phyloP scores from a whole-genome alignment of 2,113 vertebrate genomes.

The Hirundichthys speculiger region DNA sequence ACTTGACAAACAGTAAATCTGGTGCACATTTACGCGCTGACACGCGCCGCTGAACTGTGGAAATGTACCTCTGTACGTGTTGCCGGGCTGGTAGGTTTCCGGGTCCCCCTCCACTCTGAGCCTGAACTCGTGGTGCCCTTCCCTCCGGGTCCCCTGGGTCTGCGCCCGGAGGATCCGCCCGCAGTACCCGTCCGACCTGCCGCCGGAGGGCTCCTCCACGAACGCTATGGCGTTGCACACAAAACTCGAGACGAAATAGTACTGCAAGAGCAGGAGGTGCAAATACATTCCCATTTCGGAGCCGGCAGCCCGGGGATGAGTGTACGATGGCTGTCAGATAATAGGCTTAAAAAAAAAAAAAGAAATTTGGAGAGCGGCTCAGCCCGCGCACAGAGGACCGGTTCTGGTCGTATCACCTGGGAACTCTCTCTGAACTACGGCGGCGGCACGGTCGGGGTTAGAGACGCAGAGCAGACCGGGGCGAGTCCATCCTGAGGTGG shows the following conservation, averaged over 20 bases:
- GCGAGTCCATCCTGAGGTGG: conserved; percentile 54
- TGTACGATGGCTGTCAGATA: not conserved
- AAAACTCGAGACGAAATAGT: conserved; percentile 79
- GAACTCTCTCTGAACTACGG: conserved; percentile 47
- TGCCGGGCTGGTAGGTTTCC: conserved; percentile 91
- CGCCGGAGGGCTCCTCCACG: conserved; percentile 86
- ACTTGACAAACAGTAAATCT: conserved; percentile 1
- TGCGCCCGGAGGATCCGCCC: conserved; percentile 89
- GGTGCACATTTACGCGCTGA: conserved; percentile 33
- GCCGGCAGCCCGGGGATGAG: conserved; percentile 12
- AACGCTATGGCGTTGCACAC: conserved; percentile 83
- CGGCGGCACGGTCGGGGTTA: conserved; percentile 10
- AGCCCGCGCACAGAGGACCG: conserved; percentile 11
- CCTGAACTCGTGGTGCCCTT: conserved; percentile 93
- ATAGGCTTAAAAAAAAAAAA: not conserved
- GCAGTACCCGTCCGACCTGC: conserved; percentile 91
- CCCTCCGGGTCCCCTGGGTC: conserved; percentile 89
- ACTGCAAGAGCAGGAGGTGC: conserved; percentile 77
- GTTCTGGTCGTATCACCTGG: not conserved
- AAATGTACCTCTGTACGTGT: conserved; percentile 90
- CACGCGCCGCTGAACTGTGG: not conserved
- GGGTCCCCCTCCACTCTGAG: conserved; percentile 93
- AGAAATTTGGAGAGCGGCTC: not conserved
- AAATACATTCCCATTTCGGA: conserved; percentile 80
- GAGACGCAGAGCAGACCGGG: conserved; percentile 26